Evolutionary conservation across 2,797 vertebrate genomes (phyloP).

Genomic region (Acestrorhynchus altus): DNA sequence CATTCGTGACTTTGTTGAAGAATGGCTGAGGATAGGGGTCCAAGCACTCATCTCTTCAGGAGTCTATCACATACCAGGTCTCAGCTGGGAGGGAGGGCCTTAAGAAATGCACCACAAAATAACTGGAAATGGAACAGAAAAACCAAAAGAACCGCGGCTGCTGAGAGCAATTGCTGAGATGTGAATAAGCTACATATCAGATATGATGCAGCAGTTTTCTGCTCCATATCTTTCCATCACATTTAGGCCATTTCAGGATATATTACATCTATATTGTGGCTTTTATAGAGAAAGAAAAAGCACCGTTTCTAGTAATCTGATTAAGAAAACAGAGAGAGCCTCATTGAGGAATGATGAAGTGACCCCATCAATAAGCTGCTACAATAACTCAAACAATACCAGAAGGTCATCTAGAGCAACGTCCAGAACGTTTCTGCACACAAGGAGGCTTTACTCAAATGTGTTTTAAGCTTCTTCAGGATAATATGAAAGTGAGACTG

Average conservation of each 20-base stretch:
- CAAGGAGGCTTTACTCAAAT: too few species aligned
- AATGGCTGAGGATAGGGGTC: neutral
- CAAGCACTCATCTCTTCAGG: neutral
- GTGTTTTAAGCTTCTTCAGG: too few species aligned
- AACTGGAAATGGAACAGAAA: constrained; percentile 11
- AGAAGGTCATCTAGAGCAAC: neutral
- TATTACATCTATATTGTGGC: neutral
- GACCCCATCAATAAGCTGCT: neutral
- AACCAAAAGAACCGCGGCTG: neutral
- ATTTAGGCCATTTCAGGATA: neutral
- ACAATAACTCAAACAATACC: neutral
- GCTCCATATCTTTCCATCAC: neutral
- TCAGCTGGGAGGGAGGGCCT: neutral
- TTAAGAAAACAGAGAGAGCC: constrained; percentile 5
- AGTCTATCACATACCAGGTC: neutral
- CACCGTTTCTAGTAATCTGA: neutral
- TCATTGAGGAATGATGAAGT: neutral
- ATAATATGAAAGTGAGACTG: too few species aligned
- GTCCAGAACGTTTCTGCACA: too few species aligned
- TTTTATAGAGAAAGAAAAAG: neutral
- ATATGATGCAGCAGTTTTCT: neutral
- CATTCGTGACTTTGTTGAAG: neutral
- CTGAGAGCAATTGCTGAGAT: neutral
- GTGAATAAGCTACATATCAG: neutral
- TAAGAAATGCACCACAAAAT: neutral